Base-by-base conservation (phyloP, 2,888 invertebrate species). In the Ormyrus nitidulus region DNA sequence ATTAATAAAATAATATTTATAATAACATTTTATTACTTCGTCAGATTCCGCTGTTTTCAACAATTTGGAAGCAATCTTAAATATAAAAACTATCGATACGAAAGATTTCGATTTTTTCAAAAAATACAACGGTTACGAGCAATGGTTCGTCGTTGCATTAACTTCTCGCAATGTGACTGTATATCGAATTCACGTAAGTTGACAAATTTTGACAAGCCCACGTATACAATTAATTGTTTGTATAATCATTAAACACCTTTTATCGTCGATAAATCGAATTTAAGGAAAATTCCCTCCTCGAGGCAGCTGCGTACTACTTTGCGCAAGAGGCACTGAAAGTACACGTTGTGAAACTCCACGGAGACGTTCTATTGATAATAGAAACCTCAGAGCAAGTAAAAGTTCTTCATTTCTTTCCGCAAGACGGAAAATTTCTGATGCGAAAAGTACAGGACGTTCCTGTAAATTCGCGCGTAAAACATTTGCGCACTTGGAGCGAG, bases 71-170 rank as follows among this genome's bases (percentile, higher is more conserved):
- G 68, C 76, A 66, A 58, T 73, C 6, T n/a, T 79, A 0, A 34
- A n/a, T 19, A 46, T 69, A 6, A 73, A 72, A 46, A 4, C 49
- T 46, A 46, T 59, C 0, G 46, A 75, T 11, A 10, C 73, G 48
- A 56, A 13, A 58, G 81, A 81, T 13, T 11, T 79, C 0, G 3
- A 51, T 68, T 51, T 79, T 56, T 69, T 81, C 59, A 75, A 69
- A 9, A 64, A 46, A 46, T 53, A 53, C 2, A 73, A 53, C 19
- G 62, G 51, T 49, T 46, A 62, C 13, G 64, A 72, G 7, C 68
- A 76, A 51, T 64, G 72, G 65, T 80, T 75, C 19, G 51, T 9
- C 49, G 56, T 53, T 7, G n/a, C 19, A 1, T 53, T 81, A 9
- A 79, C 68, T 56, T 53, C 69, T 8, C 9, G 54, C 6, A 44